These are phyloP conservation scores for Scotopteryx bipunctaria DNA, from an alignment of 2,888 invertebrate genomes.

Conservation along the genomic window DNA sequence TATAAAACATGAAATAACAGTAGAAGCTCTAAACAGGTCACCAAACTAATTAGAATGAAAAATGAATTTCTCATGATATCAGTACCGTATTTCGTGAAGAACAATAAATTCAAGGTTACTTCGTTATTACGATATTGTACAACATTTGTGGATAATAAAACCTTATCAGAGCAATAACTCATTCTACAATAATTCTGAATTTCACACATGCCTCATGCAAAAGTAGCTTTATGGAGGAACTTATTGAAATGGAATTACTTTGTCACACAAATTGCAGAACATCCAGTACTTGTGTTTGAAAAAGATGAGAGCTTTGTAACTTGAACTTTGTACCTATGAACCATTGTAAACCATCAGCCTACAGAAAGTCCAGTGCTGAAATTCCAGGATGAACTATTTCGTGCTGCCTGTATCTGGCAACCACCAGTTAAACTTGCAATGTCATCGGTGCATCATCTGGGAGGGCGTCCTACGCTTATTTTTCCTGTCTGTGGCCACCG, in stretches of 20 bases:
- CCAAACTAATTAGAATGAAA: slow-evolving; percentile 2
- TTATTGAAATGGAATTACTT: slow-evolving; percentile 2
- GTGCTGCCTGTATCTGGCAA: no score
- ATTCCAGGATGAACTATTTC: no score
- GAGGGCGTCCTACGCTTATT: no score
- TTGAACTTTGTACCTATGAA: no score
- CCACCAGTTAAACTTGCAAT: no score
- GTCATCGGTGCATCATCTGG: no score
- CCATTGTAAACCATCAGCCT: no score
- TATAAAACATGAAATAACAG: no score
- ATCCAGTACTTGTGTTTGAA: no score
- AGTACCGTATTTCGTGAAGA: slow-evolving; percentile 69
- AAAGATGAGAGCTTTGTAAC: no score
- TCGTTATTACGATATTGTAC: slow-evolving; percentile 76
- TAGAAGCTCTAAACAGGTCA: not conserved
- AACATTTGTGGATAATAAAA: slow-evolving; percentile 72
- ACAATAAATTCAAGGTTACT: slow-evolving; percentile 77
- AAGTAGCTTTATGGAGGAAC: slow-evolving; percentile 10
- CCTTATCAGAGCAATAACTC: slow-evolving; percentile 68
- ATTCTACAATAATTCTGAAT: slow-evolving; percentile 61
- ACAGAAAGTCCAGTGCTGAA: no score
- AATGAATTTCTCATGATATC: slow-evolving; percentile 44
- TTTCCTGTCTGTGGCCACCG: no score
- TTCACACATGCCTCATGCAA: slow-evolving; percentile 50
- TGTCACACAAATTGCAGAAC: not conserved